Evolutionary conservation across 1,140 invertebrate genomes (phyloP), one percentile per base, ranked within the genome.

Genomic region (Microplitis mediator): DNA sequence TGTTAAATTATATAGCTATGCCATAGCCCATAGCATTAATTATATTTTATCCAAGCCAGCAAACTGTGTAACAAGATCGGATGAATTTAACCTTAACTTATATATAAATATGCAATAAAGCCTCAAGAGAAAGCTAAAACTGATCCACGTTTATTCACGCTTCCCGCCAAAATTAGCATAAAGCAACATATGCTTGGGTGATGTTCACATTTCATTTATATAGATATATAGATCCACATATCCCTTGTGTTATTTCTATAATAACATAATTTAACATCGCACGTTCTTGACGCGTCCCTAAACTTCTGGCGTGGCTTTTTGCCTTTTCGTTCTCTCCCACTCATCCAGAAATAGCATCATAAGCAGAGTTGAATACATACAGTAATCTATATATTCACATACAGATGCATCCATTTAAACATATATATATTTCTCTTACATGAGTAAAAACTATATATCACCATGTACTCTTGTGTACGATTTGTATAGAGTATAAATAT

Each of bases 281-380:
- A 45, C 8, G 39, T 11, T 45, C 39, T 45, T 16, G n/a, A 63
- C 61, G 35, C 5, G 13, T 6, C 61, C 6, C n/a, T 16, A 31
- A 13, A n/a, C 16, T 65, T 45, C 39, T 45, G 39, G 39, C 39
- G 39, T 45, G 39, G 39, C 39, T 45, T 45, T 45, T 36, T 65
- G 23, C n/a, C 35, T 50, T 65, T 65, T 65, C 63, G 9, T 65
- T 14, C 63, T 64, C 62, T 65, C 63, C 36, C 63, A 65, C 45
- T 65, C 4, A 8, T 65, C 63, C 39, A n/a, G 51, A 65, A 65
- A 51, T 65, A 51, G 45, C 36, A 45, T 45, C 11, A 45, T 45
- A 65, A 65, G 45, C 52, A n/a, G 13, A 13, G 16, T 54, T 9
- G 51, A 23, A 14, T 54, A 16, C n/a, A n/a, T 45, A 45, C 5